Evolutionary conservation across 2,888 invertebrate genomes (phyloP), one percentile per base, ranked within the genome.

Genomic region (Pterostichus madidus): DNA sequence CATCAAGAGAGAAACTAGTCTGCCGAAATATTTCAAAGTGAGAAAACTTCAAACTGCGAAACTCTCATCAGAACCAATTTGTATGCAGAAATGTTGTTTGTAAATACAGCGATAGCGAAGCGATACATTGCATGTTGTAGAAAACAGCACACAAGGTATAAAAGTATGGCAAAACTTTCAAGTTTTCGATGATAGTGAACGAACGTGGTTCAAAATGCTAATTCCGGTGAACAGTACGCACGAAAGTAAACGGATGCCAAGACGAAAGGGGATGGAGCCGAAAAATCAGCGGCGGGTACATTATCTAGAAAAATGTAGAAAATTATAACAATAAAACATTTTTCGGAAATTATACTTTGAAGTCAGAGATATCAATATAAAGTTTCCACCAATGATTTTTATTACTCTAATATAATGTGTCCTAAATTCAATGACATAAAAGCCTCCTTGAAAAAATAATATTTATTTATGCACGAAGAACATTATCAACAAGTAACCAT

Each of bases 1-100:
- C 24, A 59, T 59, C 10, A 11, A 59, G n/a, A 64, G 35, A 64
- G 64, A 64, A 64, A 35, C 35, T 11, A 35, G 39, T 8, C 31
- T 64, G 13, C 64, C 17, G 11, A 59, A 59, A 59, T 31, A 59
- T 59, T 59, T 59, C 31, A 31, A 13, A n/a, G 64, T 35, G 64
- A 32, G 64, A 32, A 49, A 49, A 49, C 1, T 39, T 39, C 49
- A 5, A 49, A 64, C 64, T 64, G 35, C 64, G 64, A 64, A 64
- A 59, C 32, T 59, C 64, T 64, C 64, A 64, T 64, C 64, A 35
- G 64, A 64, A 32, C 32, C 64, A n/a, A 64, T 64, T 64, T 64
- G 64, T 64, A 64, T 64, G 64, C 64, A 64, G 64, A 64, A 64
- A 64, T 64, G 64, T 64, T 32, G 64, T 64, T 64, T 64, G 64